Evolutionary conservation across 2,113 vertebrate species (phyloP).

Genomic region (Corythaixoides concolor): DNA sequence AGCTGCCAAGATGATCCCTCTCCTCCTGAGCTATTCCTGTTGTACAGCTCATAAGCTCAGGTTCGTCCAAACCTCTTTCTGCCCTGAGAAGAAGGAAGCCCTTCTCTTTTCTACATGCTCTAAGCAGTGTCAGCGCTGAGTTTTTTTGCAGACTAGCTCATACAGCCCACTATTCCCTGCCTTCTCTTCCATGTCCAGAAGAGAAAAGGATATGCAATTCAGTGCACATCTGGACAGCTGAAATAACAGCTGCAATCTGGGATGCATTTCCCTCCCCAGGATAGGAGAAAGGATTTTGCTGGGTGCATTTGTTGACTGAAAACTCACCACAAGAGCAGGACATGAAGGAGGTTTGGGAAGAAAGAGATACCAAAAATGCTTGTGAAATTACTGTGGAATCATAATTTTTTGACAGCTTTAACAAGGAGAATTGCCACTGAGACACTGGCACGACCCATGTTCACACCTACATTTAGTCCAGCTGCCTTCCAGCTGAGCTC

Average conservation of each 20-base stretch:
- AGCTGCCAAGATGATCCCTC: background rate
- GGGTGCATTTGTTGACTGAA: background rate
- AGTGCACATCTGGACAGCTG: constrained; percentile 5
- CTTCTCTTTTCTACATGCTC: background rate
- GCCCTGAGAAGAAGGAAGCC: background rate
- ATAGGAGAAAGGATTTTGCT: background rate
- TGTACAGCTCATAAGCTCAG: background rate
- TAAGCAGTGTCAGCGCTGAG: background rate
- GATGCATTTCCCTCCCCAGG: background rate
- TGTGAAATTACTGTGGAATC: background rate
- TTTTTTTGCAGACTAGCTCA: background rate
- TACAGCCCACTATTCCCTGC: background rate
- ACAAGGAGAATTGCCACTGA: background rate
- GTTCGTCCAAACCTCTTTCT: background rate
- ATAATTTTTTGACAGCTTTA: background rate
- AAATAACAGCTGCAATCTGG: background rate
- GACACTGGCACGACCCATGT: background rate
- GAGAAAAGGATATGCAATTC: background rate
- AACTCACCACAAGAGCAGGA: background rate
- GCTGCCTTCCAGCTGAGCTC: background rate
- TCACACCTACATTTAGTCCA: background rate
- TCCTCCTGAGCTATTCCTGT: background rate
- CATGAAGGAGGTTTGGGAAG: background rate
- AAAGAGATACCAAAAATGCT: background rate
- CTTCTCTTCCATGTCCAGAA: background rate